A percentile compares a stretch with the other conserved stretches of the same genome.
Conservation (phyloP, 1,140 invertebrate genomes). For the Cyclina sinensis region DNA sequence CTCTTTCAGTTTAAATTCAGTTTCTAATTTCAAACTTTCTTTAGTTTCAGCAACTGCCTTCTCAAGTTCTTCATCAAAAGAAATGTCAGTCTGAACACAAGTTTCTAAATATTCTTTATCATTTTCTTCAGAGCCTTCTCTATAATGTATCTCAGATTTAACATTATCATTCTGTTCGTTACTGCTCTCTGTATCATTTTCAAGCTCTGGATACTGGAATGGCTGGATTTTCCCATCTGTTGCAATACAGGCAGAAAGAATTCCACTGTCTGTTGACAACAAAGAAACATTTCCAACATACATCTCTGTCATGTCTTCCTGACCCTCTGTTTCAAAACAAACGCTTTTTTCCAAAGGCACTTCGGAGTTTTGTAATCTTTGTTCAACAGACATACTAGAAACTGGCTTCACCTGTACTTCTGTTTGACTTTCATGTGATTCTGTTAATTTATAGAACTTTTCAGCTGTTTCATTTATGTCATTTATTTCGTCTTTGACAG, state of each 20-base stretch:
- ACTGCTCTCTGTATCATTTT: neutral
- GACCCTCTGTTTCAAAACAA: neutral
- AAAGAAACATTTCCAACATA: slow-evolving; percentile 22
- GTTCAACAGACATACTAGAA: neutral
- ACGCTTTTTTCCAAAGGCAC: neutral
- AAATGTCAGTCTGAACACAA: slow-evolving; percentile 13
- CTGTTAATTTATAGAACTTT: too few relatives aligned
- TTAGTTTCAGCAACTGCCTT: slow-evolving; percentile 40
- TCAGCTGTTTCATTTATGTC: too few relatives aligned
- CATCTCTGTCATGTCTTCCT: neutral
- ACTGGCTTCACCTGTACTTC: neutral
- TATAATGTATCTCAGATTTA: neutral
- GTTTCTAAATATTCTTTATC: neutral
- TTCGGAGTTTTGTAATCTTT: neutral
- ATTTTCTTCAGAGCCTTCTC: neutral
- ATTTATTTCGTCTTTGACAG: too few relatives aligned
- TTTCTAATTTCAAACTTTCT: neutral
- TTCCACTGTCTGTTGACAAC: slow-evolving; percentile 39
- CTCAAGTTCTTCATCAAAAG: slow-evolving; percentile 37
- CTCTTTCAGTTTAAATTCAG: slow-evolving; percentile 13
- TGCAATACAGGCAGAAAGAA: slow-evolving; percentile 1
- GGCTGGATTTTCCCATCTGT: slow-evolving; percentile 1
- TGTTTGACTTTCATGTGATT: neutral
- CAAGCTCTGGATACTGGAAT: neutral
- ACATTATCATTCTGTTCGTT: neutral